Percentiles rank a stretch among this genome's conserved stretches.
Conservation (phyloP, 2,113 vertebrate genomes). For the Hippocampus abdominalis region DNA sequence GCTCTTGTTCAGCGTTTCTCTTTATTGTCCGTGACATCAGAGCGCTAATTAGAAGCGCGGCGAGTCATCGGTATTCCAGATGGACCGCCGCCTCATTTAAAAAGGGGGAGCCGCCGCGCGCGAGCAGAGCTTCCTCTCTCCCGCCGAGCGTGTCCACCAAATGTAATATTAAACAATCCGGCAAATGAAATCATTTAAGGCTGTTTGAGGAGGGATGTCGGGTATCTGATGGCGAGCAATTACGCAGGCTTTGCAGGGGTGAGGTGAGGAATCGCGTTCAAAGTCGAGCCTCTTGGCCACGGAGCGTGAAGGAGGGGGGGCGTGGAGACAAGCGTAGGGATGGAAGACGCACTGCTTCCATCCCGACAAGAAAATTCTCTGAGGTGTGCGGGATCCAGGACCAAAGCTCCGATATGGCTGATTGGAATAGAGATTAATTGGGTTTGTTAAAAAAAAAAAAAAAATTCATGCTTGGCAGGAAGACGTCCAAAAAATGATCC, state of each 20-base stretch:
- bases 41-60: conserved; percentile 66
- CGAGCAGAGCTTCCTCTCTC: conserved; percentile 38
- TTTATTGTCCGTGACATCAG: conserved; percentile 62
- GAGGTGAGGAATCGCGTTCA: conserved; percentile 51
- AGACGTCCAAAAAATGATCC: no score
- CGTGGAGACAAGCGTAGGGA: neutral
- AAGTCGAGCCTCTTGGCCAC: conserved; percentile 24
- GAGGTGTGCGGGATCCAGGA: neutral
- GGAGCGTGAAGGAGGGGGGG: neutral
- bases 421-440: no score
- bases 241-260: conserved; percentile 50
- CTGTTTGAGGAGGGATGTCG: conserved; percentile 54
- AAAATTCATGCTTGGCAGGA: no score
- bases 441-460: no score
- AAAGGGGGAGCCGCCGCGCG: conserved; percentile 27
- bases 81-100: conserved; percentile 49
- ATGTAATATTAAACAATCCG: conserved; percentile 68
- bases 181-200: conserved; percentile 68
- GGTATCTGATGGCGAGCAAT: conserved; percentile 59
- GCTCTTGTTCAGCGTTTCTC: conserved; percentile 54
- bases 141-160: conserved; percentile 40
- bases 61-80: conserved; percentile 58
- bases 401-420: neutral
- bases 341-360: neutral
- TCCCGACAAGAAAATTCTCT: neutral